These are phyloP conservation scores for Platichthys stellatus DNA, from an alignment of 2,113 vertebrate genomes.

Conservation along the genomic window DNA sequence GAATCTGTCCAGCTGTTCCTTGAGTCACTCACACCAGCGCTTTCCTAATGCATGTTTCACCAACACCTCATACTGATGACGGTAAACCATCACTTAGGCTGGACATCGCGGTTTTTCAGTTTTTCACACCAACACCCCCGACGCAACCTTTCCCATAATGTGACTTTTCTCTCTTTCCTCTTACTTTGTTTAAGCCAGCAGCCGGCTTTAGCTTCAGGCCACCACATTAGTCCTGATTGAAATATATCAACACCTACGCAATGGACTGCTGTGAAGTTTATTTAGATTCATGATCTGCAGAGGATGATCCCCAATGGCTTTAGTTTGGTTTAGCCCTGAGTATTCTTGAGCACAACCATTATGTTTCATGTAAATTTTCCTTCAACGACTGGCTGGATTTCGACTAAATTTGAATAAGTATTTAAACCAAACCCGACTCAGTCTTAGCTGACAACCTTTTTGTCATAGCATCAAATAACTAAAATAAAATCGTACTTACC, in stretches of 20 bases:
- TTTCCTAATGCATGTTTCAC: conserved; percentile 35
- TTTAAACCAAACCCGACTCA: no score
- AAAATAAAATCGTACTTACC: no score
- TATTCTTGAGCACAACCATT: neutral
- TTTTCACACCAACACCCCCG: conserved; percentile 16
- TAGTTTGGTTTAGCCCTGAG: neutral
- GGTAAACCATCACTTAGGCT: conserved; percentile 35
- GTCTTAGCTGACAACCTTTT: no score
- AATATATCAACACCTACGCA: neutral
- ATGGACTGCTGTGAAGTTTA: neutral
- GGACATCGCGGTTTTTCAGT: conserved; percentile 9
- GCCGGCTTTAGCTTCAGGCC: neutral
- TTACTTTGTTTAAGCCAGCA: neutral
- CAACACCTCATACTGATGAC: conserved; percentile 32
- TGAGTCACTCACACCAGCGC: conserved; percentile 53
- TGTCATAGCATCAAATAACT: no score
- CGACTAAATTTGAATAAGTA: no score
- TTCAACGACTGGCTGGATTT: neutral
- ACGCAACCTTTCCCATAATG: conserved; percentile 4
- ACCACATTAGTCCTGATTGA: neutral
- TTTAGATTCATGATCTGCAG: neutral
- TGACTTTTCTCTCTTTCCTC: neutral
- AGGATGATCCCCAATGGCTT: conserved; percentile 5
- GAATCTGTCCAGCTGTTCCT: conserved; percentile 60
- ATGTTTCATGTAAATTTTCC: neutral